Conservation (phyloP, 64 coral and sea anemone genomes). For the Montipora efflorescens region DNA sequence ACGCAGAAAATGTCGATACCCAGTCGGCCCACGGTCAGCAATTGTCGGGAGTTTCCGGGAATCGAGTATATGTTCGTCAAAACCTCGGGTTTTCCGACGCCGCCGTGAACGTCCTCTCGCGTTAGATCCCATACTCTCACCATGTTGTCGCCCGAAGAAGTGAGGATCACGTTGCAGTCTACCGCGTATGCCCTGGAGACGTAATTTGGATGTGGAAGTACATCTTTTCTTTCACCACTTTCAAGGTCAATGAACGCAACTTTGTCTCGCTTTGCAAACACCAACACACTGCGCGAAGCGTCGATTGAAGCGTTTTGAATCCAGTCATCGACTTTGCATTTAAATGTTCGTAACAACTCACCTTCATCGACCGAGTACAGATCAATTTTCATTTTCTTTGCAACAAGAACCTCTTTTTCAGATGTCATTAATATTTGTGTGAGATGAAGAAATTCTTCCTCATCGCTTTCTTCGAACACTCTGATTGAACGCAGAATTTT, state of each 20-base stretch:
- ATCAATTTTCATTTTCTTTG: constrained; percentile 88
- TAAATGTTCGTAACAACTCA: constrained; percentile 47
- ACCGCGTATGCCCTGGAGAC: constrained; percentile 61
- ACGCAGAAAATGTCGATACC: constrained; percentile 73
- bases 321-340: constrained; percentile 87
- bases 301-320: constrained; percentile 68
- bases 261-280: constrained; percentile 83
- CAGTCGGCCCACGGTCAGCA: constrained; percentile 85
- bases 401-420: constrained; percentile 74
- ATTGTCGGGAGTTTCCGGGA: constrained; percentile 67
- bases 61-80: constrained; percentile 70
- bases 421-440: constrained; percentile 83
- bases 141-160: constrained; percentile 81
- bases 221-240: constrained; percentile 72
- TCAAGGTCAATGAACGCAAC: constrained; percentile 67
- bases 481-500: constrained; percentile 63
- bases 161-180: constrained; percentile 64
- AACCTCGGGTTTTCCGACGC: constrained; percentile 69
- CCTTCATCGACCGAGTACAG: constrained; percentile 69
- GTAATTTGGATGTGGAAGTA: constrained; percentile 77
- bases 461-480: constrained; percentile 76
- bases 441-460: constrained; percentile 85
- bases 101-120: constrained; percentile 36
- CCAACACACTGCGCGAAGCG: constrained; percentile 29
- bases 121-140: constrained; percentile 88